Conservation (phyloP, 2,113 vertebrate species). For the Esox niger region DNA sequence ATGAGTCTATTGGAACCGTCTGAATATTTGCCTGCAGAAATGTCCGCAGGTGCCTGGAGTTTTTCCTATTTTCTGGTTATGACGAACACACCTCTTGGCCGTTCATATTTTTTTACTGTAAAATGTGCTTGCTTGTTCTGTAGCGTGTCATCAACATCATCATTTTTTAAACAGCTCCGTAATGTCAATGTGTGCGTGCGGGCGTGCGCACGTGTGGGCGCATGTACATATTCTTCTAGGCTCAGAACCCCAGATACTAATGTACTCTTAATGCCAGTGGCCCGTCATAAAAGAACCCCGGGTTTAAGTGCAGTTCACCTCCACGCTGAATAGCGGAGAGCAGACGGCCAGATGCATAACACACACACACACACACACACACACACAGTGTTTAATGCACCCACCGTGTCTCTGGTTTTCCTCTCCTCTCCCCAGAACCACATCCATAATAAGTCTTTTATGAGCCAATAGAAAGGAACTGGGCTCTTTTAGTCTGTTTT, state of each 20-base stretch:
- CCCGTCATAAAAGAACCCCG: conserved; percentile 44
- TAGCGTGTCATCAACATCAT: too few relatives aligned
- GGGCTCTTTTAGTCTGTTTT: too few relatives aligned
- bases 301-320: conserved; percentile 47
- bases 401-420: conserved; percentile 66
- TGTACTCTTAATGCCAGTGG: conserved; percentile 41
- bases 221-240: neutral
- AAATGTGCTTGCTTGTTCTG: too few relatives aligned
- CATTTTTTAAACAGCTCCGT: too few relatives aligned
- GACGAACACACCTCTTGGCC: too few relatives aligned
- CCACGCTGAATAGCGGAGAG: conserved; percentile 28
- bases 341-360: conserved; percentile 49
- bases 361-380: neutral
- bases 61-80: too few relatives aligned
- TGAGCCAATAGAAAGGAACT: conserved; percentile 21
- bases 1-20: too few relatives aligned
- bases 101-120: too few relatives aligned
- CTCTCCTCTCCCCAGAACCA: conserved; percentile 44
- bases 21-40: too few relatives aligned
- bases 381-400: conserved; percentile 50
- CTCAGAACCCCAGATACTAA: conserved; percentile 21
- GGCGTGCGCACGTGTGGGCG: too few relatives aligned
- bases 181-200: too few relatives aligned
- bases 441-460: conserved; percentile 61
- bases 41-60: too few relatives aligned